A percentile compares a stretch with the other conserved stretches of the same genome.
Conservation (phyloP, 2,113 vertebrate genomes). For the Sylvietta virens region DNA sequence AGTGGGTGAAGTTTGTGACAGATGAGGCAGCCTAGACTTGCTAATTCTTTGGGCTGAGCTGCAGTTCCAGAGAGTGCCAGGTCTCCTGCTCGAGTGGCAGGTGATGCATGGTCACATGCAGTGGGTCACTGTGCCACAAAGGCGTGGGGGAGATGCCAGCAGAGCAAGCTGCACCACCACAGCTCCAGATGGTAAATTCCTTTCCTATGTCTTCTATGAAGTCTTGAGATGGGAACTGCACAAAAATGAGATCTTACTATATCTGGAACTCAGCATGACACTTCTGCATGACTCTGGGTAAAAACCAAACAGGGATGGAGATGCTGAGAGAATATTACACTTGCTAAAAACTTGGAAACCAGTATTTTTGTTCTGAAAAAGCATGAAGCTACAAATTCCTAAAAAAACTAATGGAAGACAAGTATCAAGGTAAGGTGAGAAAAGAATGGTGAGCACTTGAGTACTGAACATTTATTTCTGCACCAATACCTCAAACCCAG, state of each 20-base stretch:
- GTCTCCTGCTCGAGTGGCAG: background rate
- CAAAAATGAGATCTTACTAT: background rate
- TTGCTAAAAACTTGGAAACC: background rate
- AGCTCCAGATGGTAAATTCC: background rate
- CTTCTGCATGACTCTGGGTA: background rate
- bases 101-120: background rate
- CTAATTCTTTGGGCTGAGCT: background rate
- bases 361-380: background rate
- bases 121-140: background rate
- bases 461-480: background rate
- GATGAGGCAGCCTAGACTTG: background rate
- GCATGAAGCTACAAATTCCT: background rate
- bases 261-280: background rate
- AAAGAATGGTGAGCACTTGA: background rate
- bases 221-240: background rate
- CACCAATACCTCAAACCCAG: background rate
- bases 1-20: constrained; percentile 8
- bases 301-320: background rate
- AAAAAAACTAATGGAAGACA: background rate
- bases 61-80: background rate
- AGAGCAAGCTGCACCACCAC: background rate
- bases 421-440: background rate
- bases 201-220: background rate
- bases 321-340: background rate
- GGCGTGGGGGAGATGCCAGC: background rate